Evolutionary conservation across 2,888 invertebrate species (phyloP).

Genomic region (Villa cingulata): DNA sequence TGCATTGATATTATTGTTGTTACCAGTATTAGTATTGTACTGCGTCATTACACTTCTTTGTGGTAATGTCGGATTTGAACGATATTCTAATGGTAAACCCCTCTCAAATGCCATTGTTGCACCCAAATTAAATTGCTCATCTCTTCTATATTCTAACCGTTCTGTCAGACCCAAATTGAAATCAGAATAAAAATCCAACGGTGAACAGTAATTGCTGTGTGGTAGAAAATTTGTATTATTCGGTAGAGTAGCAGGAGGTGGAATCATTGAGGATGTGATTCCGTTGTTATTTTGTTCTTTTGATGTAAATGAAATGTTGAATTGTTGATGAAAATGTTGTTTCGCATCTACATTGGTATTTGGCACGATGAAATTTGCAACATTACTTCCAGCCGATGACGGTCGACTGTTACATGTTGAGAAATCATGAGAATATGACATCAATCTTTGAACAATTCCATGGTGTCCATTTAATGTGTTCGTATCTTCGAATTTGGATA

Average conservation of each 20-base stretch:
- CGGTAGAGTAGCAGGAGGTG: neutral
- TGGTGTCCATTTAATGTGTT: constrained; percentile 8
- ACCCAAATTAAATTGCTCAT: neutral
- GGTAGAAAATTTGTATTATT: neutral
- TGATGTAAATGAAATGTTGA: neutral
- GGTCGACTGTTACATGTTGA: neutral
- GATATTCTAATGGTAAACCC: neutral
- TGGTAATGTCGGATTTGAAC: neutral
- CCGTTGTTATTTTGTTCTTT: neutral
- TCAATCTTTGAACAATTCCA: constrained; percentile 13
- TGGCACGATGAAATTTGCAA: neutral
- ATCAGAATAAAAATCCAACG: neutral
- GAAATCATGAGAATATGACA: constrained; percentile 11
- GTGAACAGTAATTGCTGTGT: neutral
- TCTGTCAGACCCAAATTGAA: neutral
- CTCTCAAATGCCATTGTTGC: neutral
- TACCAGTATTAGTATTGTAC: too few relatives aligned
- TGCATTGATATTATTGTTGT: too few relatives aligned
- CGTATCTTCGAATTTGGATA: neutral
- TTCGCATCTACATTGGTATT: neutral
- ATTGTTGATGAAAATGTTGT: neutral
- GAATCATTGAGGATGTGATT: too few relatives aligned
- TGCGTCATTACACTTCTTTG: neutral
- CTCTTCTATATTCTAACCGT: neutral
- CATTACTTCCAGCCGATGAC: neutral